A percentile compares a stretch with the other conserved stretches of the same genome.
Evolutionary conservation across 1,140 invertebrate genomes (phyloP).

Genomic region (Philotrypesis tridentata): DNA sequence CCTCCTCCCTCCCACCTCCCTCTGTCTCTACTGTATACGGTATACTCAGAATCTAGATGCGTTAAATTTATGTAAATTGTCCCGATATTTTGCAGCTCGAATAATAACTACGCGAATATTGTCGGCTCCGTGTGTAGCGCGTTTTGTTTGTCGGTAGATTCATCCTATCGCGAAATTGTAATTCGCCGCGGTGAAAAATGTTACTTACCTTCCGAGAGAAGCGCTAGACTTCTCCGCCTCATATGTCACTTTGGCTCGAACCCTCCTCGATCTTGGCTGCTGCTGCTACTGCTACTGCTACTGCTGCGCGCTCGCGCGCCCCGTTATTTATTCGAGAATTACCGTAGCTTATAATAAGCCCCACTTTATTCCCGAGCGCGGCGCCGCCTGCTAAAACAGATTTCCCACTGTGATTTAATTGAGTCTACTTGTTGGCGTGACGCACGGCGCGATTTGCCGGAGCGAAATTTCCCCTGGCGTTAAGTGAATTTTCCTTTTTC

Average conservation of each 20-base stretch:
- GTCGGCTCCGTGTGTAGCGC: too few species aligned
- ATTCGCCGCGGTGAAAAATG: background rate
- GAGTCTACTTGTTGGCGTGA: conserved; percentile 58
- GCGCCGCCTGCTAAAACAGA: conserved; percentile 68
- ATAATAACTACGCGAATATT: background rate
- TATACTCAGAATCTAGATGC: conserved; percentile 8
- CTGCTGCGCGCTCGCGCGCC: conserved; percentile 54
- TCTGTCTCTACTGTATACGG: background rate
- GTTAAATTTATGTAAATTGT: conserved; percentile 18
- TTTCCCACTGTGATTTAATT: conserved; percentile 72
- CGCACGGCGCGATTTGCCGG: background rate
- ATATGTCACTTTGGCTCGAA: conserved; percentile 47
- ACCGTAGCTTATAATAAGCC: conserved; percentile 74
- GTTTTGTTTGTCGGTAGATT: background rate
- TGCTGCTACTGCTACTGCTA: too few species aligned
- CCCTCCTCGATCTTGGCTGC: conserved; percentile 61
- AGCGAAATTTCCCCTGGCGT: background rate
- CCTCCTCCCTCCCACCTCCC: background rate
- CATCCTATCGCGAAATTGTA: too few species aligned
- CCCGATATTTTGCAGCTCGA: background rate
- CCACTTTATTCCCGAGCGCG: conserved; percentile 71
- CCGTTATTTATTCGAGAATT: conserved; percentile 74
- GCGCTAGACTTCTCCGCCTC: background rate
- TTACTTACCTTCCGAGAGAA: background rate
- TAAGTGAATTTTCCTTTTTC: background rate